Base-by-base conservation (phyloP, 2,113 vertebrate genomes). In the Panthera leo region DNA sequence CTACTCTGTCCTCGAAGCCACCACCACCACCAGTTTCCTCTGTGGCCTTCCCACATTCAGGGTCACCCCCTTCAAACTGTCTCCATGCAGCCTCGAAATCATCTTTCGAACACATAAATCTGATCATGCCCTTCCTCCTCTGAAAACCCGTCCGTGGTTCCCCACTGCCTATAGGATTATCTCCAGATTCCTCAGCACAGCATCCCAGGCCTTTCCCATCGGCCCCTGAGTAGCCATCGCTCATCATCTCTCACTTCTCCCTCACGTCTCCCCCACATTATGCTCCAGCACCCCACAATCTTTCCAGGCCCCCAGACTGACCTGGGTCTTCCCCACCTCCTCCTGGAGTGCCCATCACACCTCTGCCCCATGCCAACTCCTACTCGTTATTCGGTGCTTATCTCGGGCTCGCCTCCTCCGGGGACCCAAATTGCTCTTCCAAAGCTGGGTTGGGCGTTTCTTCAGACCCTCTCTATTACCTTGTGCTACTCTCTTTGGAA, bases 161-260 rank as follows among this genome's bases (percentile, higher is more conserved):
- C 75, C 58, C 16, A 1, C 25, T 10, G 53, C 51, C 70, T 16
- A 0, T 7, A 2, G 25, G 27, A 34, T 65, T 31, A n/a, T 48
- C 82, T 75, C 36, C 70, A 75, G 58, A 45, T 27, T 39, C 53
- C 34, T 29, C 55, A 19, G 51, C 29, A 48, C 1, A 0, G 71
- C 36, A 5, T 27, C 27, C 70, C 13, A 2, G 39, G 19, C 42
- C 23, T 29, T 14, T 29, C n/a, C 48, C 27, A 8, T 0, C 0
- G 21, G 25, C 21, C 0, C 6, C 58, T 34, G 13, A 10, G 1
- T 31, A 2, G 9, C 10, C 2, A 7, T 2, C 34, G 29, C 1
- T 1, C 16, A 36, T 58, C 29, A 4, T 11, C 67, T 3, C 13
- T 68, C 45, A 7, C 58, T 29, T 83, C 29, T 27, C 39, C 63